Conservation (phyloP, 2,113 vertebrate genomes). For the Lontra canadensis region DNA sequence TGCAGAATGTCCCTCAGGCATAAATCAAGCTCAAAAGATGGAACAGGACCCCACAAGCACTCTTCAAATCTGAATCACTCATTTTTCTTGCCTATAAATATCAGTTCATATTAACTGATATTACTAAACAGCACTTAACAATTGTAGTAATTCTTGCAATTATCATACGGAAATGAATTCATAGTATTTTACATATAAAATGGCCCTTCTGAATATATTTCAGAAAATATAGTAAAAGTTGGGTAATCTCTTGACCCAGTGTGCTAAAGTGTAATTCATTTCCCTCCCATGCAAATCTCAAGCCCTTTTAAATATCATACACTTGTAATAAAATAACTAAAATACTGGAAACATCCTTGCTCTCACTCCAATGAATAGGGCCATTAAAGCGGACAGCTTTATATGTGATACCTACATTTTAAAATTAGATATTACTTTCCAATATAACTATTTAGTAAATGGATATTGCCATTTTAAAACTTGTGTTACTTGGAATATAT, state of each 20-base stretch:
- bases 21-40: background rate
- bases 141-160: background rate
- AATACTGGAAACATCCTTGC: background rate
- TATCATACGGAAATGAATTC: constrained; percentile 4
- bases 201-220: background rate
- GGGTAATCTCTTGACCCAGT: background rate
- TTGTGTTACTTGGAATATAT: background rate
- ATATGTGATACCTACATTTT: background rate
- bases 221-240: background rate
- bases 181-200: background rate
- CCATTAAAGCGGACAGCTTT: background rate
- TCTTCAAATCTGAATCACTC: constrained; percentile 9
- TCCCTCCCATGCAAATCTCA: background rate
- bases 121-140: background rate
- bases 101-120: constrained; percentile 34
- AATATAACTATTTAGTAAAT: background rate
- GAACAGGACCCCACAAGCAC: background rate
- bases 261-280: background rate
- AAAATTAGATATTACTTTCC: constrained; percentile 11
- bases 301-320: background rate
- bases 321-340: background rate
- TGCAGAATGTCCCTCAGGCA: constrained; percentile 28
- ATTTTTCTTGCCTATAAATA: constrained; percentile 43
- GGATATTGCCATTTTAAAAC: background rate
- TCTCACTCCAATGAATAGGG: background rate